Evolutionary conservation across 1,140 invertebrate genomes (phyloP), one percentile per base, ranked within the genome.

Genomic region (Nasonia longicornis): DNA sequence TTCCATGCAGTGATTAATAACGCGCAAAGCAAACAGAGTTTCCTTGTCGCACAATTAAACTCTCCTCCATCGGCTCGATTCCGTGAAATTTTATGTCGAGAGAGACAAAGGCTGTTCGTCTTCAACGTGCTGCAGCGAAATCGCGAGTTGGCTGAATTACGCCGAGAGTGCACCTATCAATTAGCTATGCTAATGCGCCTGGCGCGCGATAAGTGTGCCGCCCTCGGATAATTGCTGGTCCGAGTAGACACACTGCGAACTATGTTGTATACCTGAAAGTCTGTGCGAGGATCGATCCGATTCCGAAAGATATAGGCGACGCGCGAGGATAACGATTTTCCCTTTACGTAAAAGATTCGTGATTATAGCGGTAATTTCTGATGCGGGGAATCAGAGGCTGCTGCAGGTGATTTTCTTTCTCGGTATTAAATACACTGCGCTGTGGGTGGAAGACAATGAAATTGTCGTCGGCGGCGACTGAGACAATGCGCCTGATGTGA

Each of bases 81-180:
- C 77, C 80, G 52, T 82, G 81, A 81, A 80, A 77, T 67, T 71
- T 84, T 73, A 77, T 82, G 77, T 52, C 38, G 38, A 42, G 67
- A 83, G 84, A 83, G 84, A 83, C 79, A 84, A 85, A 84, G 52
- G 16, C 20, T 4, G 3, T 2, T 31, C 22, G 26, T 67, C 29
- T 67, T 29, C 66, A 29, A 66, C 10, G 66, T 42, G 35, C 69
- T 52, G 81, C 82, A 84, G 75, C 81, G 80, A 78, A 14, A 16
- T 11, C 35, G 35, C 3, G 11, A 52, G 12, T 29, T 8, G 16
- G 42, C 0, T 73, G 42, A 73, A 73, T 58, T 42, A 74, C 26
- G 6, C 64, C 42, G 3, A 26, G 12, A n/a, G 20, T 3, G 38
- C 63, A 31, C 38, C 42, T 77, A 77, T 77, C 76, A 77, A 77